These are phyloP conservation scores for Coreius guichenoti DNA, from an alignment of 2,797 vertebrate genomes.

Conservation along the genomic window DNA sequence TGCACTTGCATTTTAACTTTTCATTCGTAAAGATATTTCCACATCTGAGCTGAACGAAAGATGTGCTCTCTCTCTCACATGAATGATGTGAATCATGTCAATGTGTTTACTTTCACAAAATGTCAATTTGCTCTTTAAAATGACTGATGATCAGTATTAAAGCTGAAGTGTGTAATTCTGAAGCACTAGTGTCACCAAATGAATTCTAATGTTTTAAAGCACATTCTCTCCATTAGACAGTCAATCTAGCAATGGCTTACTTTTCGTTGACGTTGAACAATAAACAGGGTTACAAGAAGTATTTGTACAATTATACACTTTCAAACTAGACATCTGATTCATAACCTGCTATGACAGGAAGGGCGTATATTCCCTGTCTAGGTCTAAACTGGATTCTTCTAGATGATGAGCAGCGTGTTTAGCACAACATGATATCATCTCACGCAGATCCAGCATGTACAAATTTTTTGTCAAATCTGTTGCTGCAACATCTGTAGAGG, in stretches of 20 bases:
- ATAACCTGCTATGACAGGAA: slow-evolving; percentile 22
- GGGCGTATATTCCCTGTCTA: background rate
- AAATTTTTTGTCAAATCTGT: background rate
- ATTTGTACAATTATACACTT: background rate
- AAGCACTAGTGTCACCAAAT: background rate
- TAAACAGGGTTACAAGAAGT: background rate
- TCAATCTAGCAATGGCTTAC: background rate
- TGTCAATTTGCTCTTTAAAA: background rate
- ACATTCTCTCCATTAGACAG: no score
- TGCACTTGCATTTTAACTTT: background rate
- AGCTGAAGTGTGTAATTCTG: background rate
- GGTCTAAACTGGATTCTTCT: background rate
- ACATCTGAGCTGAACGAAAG: background rate
- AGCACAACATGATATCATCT: background rate
- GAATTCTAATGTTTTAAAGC: background rate
- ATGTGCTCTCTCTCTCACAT: background rate
- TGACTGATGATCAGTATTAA: background rate
- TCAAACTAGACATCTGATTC: background rate
- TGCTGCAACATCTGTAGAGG: slow-evolving; percentile 14
- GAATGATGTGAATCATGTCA: background rate
- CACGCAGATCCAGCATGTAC: background rate
- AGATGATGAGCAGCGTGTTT: background rate
- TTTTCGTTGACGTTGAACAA: background rate
- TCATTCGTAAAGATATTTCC: background rate
- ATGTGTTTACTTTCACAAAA: background rate